phyloP scores from a whole-genome alignment of 2,888 invertebrate genomes.

The Hydroisotoma schaefferi region DNA sequence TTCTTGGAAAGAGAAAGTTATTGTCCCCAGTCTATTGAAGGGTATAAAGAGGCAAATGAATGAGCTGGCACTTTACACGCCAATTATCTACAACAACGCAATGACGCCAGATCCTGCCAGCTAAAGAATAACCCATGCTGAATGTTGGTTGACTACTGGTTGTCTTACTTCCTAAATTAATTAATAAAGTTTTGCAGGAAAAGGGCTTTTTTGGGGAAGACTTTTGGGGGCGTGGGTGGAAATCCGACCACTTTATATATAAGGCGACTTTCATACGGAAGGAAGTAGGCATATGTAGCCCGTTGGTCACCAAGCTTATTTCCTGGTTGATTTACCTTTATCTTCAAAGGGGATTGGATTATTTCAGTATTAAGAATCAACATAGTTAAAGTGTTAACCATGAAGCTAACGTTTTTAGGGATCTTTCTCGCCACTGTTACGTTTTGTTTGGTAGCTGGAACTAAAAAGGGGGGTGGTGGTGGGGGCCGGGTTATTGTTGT shows the following conservation, averaged over 20 bases:
- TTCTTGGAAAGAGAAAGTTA: slow-evolving; percentile 9
- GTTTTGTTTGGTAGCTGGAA: background rate
- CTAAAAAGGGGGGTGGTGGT: slow-evolving; percentile 16
- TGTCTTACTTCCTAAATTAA: slow-evolving; percentile 6
- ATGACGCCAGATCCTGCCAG: background rate
- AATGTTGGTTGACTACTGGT: no score
- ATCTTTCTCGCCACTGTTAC: background rate
- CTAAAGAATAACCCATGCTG: background rate
- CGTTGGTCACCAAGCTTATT: background rate
- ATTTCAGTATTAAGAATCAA: no score
- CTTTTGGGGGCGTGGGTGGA: background rate
- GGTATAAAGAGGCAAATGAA: background rate
- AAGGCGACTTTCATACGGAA: background rate
- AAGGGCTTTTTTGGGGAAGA: background rate
- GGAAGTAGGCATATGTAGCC: background rate
- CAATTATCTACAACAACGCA: no score
- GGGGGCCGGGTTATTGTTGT: slow-evolving; percentile 20
- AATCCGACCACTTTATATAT: background rate
- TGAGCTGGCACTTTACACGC: background rate
- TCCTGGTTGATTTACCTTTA: no score
- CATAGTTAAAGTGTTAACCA: background rate
- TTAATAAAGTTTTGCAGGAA: background rate
- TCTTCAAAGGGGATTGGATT: no score
- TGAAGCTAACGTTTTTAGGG: background rate
- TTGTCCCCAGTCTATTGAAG: slow-evolving; percentile 1